These are phyloP conservation scores for Malaclemys terrapin DNA, from an alignment of 2,113 vertebrate genomes.

Conservation along the genomic window DNA sequence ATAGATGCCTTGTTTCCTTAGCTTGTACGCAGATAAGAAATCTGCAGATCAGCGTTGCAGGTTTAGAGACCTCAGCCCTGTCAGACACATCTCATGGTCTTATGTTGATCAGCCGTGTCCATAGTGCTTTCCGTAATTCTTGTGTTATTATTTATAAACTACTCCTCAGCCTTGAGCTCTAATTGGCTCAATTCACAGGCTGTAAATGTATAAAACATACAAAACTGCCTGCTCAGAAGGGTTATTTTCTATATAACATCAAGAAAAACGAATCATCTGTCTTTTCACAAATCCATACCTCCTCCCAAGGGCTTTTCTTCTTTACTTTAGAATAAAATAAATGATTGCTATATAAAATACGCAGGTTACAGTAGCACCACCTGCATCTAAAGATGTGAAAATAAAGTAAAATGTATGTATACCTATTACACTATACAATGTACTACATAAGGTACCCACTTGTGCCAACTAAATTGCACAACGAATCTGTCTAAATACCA, in stretches of 20 bases:
- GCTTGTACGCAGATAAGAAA: conserved; percentile 11
- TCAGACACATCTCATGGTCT: background rate
- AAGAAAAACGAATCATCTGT: background rate
- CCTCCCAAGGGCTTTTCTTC: background rate
- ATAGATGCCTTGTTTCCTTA: conserved; percentile 32
- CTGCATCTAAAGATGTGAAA: background rate
- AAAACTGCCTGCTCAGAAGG: background rate
- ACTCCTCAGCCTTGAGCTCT: background rate
- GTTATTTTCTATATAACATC: background rate
- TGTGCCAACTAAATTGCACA: background rate
- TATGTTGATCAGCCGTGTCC: background rate
- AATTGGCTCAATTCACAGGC: background rate
- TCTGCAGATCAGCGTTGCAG: background rate
- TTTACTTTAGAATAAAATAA: background rate
- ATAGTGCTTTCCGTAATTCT: background rate
- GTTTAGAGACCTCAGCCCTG: background rate
- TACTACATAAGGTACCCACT: background rate
- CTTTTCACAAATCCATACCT: background rate
- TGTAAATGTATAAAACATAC: background rate
- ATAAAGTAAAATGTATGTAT: background rate
- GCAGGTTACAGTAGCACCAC: background rate
- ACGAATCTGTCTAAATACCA: background rate
- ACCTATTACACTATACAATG: background rate
- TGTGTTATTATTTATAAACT: background rate
- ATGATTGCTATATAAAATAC: background rate